A percentile compares a stretch with the other conserved stretches of the same genome.
Evolutionary conservation across 2,888 invertebrate species (phyloP).

Genomic region (Polymixis lichenea): DNA sequence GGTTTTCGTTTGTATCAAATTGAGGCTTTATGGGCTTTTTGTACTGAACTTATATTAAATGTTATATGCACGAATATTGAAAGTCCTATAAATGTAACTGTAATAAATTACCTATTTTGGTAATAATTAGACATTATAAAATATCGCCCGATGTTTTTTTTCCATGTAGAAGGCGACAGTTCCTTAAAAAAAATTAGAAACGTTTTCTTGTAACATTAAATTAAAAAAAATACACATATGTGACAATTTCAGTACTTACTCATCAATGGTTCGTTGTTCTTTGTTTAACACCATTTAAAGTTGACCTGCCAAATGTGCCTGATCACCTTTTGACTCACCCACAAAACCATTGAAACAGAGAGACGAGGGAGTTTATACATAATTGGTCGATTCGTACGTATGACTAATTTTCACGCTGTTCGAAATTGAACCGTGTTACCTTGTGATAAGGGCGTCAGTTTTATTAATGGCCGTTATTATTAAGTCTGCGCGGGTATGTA

Average conservation of each 20-base stretch:
- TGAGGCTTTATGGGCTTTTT: background rate
- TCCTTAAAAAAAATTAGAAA: background rate
- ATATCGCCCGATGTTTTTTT: background rate
- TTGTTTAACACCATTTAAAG: slow-evolving; percentile 42
- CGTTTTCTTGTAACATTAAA: background rate
- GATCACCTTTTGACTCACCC: slow-evolving; percentile 14
- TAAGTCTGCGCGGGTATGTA: slow-evolving; percentile 32
- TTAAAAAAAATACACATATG: slow-evolving; percentile 10
- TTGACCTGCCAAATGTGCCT: slow-evolving; percentile 36
- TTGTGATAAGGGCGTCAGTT: slow-evolving; percentile 9
- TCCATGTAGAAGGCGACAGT: background rate
- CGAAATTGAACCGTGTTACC: slow-evolving; percentile 25
- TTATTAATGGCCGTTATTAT: background rate
- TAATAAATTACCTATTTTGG: background rate
- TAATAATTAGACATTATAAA: background rate
- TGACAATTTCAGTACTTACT: slow-evolving; percentile 17
- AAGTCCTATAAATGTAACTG: background rate
- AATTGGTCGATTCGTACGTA: slow-evolving; percentile 24
- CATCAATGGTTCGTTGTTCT: slow-evolving; percentile 42
- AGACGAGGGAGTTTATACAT: slow-evolving; percentile 39
- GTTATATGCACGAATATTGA: background rate
- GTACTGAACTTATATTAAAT: background rate
- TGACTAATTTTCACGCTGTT: slow-evolving; percentile 17
- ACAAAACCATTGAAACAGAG: background rate
- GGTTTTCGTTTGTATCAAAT: background rate